Evolutionary conservation across 2,113 vertebrate genomes (phyloP).

Genomic region (Anoplopoma fimbria): DNA sequence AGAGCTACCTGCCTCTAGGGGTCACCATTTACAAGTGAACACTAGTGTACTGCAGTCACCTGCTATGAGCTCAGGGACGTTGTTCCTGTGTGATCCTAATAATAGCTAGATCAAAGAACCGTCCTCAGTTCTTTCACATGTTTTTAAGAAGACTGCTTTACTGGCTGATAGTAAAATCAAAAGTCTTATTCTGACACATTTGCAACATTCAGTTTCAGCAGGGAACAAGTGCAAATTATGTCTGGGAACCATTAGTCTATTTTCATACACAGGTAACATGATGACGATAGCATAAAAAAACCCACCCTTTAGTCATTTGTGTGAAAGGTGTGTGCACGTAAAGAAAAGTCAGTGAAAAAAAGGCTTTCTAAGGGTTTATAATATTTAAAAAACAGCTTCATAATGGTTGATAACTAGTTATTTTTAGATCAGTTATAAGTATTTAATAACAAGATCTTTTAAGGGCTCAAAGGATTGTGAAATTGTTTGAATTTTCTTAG

Average conservation of each 20-base stretch:
- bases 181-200: background rate
- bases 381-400: background rate
- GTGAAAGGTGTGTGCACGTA: background rate
- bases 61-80: background rate
- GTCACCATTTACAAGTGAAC: constrained; percentile 54
- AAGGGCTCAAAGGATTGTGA: too few species aligned
- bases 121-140: background rate
- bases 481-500: background rate
- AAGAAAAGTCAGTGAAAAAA: background rate
- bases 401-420: background rate
- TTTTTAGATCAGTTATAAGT: background rate
- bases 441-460: background rate
- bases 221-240: background rate
- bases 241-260: background rate
- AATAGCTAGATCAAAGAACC: background rate
- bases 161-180: background rate
- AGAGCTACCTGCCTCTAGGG: constrained; percentile 38
- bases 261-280: background rate
- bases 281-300: background rate
- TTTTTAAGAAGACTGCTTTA: background rate
- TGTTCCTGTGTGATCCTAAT: background rate
- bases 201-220: background rate
- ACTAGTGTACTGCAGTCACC: background rate
- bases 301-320: background rate
- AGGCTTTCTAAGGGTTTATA: background rate